Conservation (phyloP, 2,888 invertebrate genomes). For the Fragum fragum region DNA sequence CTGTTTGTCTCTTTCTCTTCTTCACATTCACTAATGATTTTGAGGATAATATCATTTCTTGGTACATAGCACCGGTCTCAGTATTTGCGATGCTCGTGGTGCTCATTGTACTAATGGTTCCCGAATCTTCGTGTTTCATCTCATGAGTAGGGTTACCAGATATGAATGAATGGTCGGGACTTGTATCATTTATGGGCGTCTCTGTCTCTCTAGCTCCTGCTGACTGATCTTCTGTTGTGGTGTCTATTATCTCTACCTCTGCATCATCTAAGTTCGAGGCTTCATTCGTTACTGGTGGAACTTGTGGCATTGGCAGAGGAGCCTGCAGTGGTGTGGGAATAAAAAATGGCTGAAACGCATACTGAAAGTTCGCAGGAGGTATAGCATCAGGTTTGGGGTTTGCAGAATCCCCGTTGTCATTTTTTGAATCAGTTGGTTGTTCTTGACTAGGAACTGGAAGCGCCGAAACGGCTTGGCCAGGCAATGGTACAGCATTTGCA, state of each 20-base stretch:
- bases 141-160: constrained; percentile 43
- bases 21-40: constrained; percentile 76
- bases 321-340: constrained; percentile 43
- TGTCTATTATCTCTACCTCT: background rate
- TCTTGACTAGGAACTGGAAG: constrained; percentile 1
- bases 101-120: constrained; percentile 62
- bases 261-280: constrained; percentile 5
- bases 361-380: constrained; percentile 41
- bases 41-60: constrained; percentile 79
- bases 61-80: constrained; percentile 73
- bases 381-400: constrained; percentile 7
- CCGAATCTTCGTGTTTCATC: constrained; percentile 52
- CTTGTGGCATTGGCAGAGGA: constrained; percentile 21
- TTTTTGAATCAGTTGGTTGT: background rate
- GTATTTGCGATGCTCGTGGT: constrained; percentile 68
- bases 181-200: background rate
- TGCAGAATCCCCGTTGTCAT: background rate
- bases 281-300: background rate
- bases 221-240: background rate
- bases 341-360: constrained; percentile 56
- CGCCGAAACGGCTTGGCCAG: constrained; percentile 35
- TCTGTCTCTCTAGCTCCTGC: background rate
- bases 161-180: constrained; percentile 5
- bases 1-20: constrained; percentile 74
- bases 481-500: constrained; percentile 46